Base-by-base conservation (phyloP, 2,888 invertebrate species). In the Silvanus unidentatus region DNA sequence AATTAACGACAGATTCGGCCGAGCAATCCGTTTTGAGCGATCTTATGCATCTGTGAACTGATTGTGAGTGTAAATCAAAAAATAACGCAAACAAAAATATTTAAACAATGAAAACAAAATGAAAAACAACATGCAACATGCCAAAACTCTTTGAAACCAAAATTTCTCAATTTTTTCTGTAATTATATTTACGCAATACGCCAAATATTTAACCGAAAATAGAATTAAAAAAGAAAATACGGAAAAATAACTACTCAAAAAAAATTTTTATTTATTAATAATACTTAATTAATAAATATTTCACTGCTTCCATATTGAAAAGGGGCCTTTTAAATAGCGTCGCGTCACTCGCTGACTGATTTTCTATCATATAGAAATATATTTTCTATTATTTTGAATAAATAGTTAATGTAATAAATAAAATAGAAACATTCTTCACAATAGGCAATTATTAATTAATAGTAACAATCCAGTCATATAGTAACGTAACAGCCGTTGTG, bases 11-110 rank as follows among this genome's bases (percentile, higher is more conserved):
- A 51, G 49, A 61, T 59, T 68, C 65, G 67, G 69, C 68, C 64
- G 67, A 67, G 66, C 68, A 65, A 55, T 61, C 62, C 68, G 70
- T 69, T 71, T 71, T 68, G 71, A 71, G 71, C 71, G 65, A 70
- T 71, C 70, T 68, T 70, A 70, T 70, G 70, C 70, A 71, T 70
- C 70, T 70, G 70, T 69, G 68, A 59, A 68, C 66, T 65, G 66
- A 53, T 64, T 65, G 62, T 62, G n/a, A n/a, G n/a, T n/a, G n/a
- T n/a, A n/a, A n/a, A n/a, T n/a, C n/a, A 59, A 60, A 59, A 50
- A 45, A 55, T 52, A 47, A 40, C 34, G 44, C 50, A 50, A 50
- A 40, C 10, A 34, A 34, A 34, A 41, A 16, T 5, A 15, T 14
- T 28, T 16, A 45, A 53, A 51, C 40, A 41, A 50, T 56, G 42